Percentiles rank a stretch among this genome's conserved stretches.
phyloP scores from a whole-genome alignment of 1,140 invertebrate species.

The Aphidius gifuensis region DNA sequence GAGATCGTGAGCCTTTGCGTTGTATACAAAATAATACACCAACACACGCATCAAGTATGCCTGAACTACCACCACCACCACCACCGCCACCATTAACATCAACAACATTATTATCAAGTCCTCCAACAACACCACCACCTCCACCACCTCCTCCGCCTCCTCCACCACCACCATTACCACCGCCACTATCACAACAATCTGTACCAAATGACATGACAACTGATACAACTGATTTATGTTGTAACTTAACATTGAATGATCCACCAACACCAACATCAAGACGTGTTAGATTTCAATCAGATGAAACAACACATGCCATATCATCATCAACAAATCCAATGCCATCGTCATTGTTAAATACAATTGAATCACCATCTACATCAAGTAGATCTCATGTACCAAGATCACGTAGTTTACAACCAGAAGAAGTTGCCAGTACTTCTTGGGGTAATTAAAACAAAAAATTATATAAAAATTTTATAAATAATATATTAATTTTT shows the following conservation, averaged over 20 bases:
- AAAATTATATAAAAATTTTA: no score
- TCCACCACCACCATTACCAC: constrained; percentile 24
- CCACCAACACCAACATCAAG: constrained; percentile 47
- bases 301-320: constrained; percentile 52
- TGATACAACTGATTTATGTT: constrained; percentile 36
- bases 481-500: no score
- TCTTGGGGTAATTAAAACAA: constrained; percentile 42
- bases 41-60: constrained; percentile 64
- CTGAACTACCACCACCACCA: constrained; percentile 56
- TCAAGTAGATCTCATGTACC: constrained; percentile 35
- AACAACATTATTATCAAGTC: constrained; percentile 27
- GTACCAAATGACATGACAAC: constrained; percentile 23
- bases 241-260: constrained; percentile 32
- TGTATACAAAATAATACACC: constrained; percentile 47
- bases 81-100: constrained; percentile 36
- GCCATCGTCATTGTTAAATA: constrained; percentile 31
- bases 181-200: neutral
- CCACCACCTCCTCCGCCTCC: constrained; percentile 33
- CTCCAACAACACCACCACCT: constrained; percentile 36
- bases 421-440: constrained; percentile 51
- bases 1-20: constrained; percentile 61
- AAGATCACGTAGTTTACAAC: constrained; percentile 47
- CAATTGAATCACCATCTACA: constrained; percentile 43
- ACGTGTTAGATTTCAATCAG: constrained; percentile 66
- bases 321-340: constrained; percentile 51